Evolutionary conservation across 1,140 invertebrate species (phyloP), one percentile per base, ranked within the genome.

Genomic region (Drosophila insularis): DNA sequence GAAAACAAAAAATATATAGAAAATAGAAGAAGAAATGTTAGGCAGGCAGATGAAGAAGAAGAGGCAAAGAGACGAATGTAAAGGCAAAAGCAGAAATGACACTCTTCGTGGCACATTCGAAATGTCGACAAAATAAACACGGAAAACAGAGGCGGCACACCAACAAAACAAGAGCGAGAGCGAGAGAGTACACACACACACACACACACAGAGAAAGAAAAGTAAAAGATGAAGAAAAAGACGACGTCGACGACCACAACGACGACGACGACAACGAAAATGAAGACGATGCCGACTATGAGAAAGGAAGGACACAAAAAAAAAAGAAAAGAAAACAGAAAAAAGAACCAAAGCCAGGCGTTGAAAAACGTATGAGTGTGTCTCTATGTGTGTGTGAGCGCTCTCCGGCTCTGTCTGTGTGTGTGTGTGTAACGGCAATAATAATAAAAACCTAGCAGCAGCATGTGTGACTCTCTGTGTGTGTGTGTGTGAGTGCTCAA

Each of bases 381-480:
- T 70, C 27, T 27, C 27, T 5, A 27, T 27, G 27, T 27, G 5
- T 39, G 46, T 79, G 50, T 77, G 21, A 13, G 19, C 19, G 60
- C 35, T 68, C 56, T 53, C 19, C 50, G 46, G 31, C 50, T 40
- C 32, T 68, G 17, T 19, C 1, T 60, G 39, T 43, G 39, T 54
- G 39, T 68, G 53, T 66, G 32, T 82, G 68, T 77, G 60, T 61
- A 70, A 65, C 54, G 71, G 77, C 81, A 76, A 85, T 85, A 81
- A 85, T 84, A 84, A 86, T 84, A 85, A 85, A 84, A 85, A 74
- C 61, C 69, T 81, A 85, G 81, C 74, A 81, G 78, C 78, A 58
- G 59, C 65, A 59, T 74, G 74, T 77, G 68, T 74, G 66, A 65
- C 27, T 69, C 23, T 71, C n/a, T 69, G 23, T 70, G 40, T 64